Percentiles rank a stretch among this genome's conserved stretches.
phyloP scores from a whole-genome alignment of 2,113 vertebrate species.

The Myiozetetes cayanensis region DNA sequence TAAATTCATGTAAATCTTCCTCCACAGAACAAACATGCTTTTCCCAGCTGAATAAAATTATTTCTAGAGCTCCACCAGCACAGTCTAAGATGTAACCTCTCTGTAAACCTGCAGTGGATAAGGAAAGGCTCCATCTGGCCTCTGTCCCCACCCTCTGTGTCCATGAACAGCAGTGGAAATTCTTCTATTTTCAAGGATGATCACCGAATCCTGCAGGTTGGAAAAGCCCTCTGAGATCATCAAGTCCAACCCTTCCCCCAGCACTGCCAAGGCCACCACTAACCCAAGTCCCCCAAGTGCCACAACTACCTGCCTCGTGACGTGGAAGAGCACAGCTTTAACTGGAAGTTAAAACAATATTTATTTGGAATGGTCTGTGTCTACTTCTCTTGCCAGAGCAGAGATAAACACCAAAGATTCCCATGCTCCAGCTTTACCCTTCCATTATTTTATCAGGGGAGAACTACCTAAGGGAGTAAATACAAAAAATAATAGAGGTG shows the following conservation, averaged over 20 bases:
- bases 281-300: background rate
- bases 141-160: background rate
- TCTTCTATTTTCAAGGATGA: background rate
- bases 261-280: background rate
- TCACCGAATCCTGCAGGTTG: background rate
- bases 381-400: background rate
- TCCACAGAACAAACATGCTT: background rate
- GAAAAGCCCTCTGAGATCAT: background rate
- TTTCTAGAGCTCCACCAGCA: background rate
- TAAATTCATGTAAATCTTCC: background rate
- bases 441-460: background rate
- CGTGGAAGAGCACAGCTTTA: background rate
- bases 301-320: background rate
- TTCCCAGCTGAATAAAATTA: background rate
- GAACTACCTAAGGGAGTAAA: background rate
- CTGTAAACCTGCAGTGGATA: background rate
- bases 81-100: background rate
- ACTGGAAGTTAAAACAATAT: background rate
- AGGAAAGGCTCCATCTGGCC: background rate
- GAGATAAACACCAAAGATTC: background rate
- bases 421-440: background rate
- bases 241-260: fast-evolving
- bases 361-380: background rate
- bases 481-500: background rate
- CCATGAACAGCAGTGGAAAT: background rate